Conservation (phyloP, 2,888 invertebrate species). For the Monochamus alternatus region DNA sequence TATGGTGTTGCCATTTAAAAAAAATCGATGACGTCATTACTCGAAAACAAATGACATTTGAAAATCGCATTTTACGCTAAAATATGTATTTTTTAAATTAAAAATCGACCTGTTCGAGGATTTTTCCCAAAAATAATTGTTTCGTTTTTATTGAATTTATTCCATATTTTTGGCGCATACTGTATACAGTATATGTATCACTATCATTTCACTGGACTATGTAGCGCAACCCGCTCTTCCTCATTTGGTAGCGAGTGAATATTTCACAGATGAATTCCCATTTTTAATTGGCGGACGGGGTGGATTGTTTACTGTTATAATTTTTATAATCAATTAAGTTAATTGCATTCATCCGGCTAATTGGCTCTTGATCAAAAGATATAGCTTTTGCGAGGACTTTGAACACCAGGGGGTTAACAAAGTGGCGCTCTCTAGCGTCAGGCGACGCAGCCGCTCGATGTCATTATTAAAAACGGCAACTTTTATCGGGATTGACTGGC, state of each 20-base stretch:
- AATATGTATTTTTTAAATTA: too few species aligned
- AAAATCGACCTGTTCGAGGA: too few species aligned
- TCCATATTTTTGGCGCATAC: too few species aligned
- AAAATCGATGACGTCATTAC: too few species aligned
- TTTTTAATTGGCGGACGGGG: slow-evolving; percentile 15
- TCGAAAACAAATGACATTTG: too few species aligned
- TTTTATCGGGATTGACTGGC: slow-evolving; percentile 27
- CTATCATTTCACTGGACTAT: neutral
- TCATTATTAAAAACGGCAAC: slow-evolving; percentile 28
- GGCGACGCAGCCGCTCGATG: neutral
- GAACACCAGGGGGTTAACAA: slow-evolving; percentile 5
- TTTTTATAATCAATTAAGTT: slow-evolving; percentile 30
- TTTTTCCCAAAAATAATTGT: too few species aligned
- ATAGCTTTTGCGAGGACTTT: slow-evolving; percentile 25
- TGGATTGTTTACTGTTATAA: slow-evolving; percentile 13
- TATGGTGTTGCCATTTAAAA: too few species aligned
- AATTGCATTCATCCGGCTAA: slow-evolving; percentile 22
- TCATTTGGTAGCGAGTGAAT: slow-evolving; percentile 11
- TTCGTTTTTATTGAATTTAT: too few species aligned
- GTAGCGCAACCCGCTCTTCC: neutral
- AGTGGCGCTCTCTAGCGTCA: too few species aligned
- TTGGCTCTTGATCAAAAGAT: slow-evolving; percentile 28
- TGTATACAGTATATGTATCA: neutral
- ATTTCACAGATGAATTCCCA: slow-evolving; percentile 20
- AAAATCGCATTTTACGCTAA: too few species aligned